These are phyloP conservation scores for Ameiurus melas DNA, from an alignment of 2,113 vertebrate species.

Conservation along the genomic window DNA sequence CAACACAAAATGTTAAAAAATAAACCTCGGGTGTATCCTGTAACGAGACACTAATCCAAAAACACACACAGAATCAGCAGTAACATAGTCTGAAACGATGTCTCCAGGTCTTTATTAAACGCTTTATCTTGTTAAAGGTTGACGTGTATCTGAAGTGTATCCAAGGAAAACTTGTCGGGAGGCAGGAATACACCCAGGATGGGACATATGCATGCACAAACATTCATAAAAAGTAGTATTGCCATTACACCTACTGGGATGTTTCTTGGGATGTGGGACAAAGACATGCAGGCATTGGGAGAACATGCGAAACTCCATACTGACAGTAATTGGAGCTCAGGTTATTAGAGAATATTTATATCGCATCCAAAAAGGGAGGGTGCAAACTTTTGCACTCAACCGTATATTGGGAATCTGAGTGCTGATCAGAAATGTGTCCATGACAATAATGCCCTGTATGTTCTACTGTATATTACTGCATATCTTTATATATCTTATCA, in stretches of 20 bases:
- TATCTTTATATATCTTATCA: too few species aligned
- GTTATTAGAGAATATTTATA: background rate
- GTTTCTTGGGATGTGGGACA: background rate
- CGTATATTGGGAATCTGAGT: background rate
- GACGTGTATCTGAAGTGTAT: background rate
- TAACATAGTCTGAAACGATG: background rate
- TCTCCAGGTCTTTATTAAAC: background rate
- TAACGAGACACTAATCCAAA: background rate
- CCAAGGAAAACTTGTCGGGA: background rate
- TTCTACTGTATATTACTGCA: too few species aligned
- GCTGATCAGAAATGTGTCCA: background rate
- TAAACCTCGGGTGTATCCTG: background rate
- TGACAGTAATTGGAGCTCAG: background rate
- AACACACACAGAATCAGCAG: background rate
- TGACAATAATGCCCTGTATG: too few species aligned
- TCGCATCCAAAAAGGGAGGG: background rate
- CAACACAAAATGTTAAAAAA: background rate
- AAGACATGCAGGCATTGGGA: background rate
- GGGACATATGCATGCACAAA: background rate
- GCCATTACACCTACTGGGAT: background rate
- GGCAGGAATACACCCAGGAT: background rate
- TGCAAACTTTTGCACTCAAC: background rate
- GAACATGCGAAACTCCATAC: background rate
- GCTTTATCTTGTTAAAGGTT: background rate
- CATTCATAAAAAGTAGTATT: background rate